Conservation (phyloP, 2,113 vertebrate species). For the Telmatochromis sp. region DNA sequence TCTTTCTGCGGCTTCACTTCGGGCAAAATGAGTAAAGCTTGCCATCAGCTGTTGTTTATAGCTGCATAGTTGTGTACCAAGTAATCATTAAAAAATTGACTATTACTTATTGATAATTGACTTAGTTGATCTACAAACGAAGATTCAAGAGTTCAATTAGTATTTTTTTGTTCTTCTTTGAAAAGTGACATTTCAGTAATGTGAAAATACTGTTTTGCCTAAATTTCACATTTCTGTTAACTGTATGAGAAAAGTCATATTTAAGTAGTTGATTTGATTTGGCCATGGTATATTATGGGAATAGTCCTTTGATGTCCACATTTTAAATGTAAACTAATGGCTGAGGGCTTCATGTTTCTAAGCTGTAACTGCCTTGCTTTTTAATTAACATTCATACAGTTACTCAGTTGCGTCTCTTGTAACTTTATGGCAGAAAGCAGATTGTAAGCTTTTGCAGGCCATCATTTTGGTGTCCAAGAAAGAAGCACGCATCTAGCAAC, state of each 20-base stretch:
- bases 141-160: background rate
- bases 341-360: background rate
- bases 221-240: background rate
- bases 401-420: background rate
- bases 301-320: slow-evolving; percentile 63
- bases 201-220: background rate
- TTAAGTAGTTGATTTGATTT: background rate
- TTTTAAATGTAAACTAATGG: background rate
- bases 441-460: background rate
- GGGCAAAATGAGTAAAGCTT: background rate
- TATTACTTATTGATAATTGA: background rate
- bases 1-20: background rate
- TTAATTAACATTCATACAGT: background rate
- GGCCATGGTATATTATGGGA: slow-evolving; percentile 21
- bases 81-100: background rate
- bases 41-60: background rate
- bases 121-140: background rate
- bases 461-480: background rate
- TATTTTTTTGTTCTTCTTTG: background rate
- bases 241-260: background rate
- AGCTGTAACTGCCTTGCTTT: background rate
- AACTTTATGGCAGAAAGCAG: background rate
- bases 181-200: background rate
- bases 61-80: background rate
- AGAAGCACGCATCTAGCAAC: background rate